A percentile compares a stretch with the other conserved stretches of the same genome.
phyloP scores from a whole-genome alignment of 2,113 vertebrate species.

The Nanorana parkeri region DNA sequence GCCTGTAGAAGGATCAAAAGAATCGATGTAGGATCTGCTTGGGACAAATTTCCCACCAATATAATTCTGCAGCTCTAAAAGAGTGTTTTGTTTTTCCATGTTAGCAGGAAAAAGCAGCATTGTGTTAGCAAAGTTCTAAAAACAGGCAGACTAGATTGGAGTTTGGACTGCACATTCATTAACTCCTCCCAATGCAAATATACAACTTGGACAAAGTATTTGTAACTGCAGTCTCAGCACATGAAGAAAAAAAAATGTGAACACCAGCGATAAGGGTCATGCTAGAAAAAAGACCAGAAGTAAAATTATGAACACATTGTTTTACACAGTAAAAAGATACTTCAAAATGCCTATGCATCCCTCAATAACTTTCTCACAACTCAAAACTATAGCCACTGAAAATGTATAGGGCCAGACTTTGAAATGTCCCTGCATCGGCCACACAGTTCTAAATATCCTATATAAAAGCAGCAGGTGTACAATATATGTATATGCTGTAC shows the following conservation, averaged over 20 bases:
- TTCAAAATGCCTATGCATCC: background rate
- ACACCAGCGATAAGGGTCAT: too few relatives aligned
- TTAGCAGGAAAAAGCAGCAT: constrained; percentile 46
- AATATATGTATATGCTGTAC: too few relatives aligned
- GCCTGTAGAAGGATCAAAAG: constrained; percentile 87
- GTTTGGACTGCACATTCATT: constrained; percentile 15
- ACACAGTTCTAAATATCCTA: too few relatives aligned
- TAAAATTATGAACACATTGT: too few relatives aligned
- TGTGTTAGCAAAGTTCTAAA: background rate
- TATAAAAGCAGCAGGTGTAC: too few relatives aligned
- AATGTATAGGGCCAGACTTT: background rate
- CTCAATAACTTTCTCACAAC: background rate
- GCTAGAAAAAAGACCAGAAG: too few relatives aligned
- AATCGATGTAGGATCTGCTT: constrained; percentile 82
- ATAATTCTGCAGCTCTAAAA: constrained; percentile 88
- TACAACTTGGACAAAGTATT: background rate
- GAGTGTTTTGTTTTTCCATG: constrained; percentile 66
- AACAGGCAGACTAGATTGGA: constrained; percentile 13
- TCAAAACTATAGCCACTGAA: background rate
- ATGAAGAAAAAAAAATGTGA: too few relatives aligned
- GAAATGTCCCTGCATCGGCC: too few relatives aligned
- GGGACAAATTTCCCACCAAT: constrained; percentile 87
- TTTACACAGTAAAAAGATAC: background rate
- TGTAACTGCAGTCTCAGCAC: background rate
- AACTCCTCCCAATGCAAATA: constrained; percentile 63